Evolutionary conservation across 1,140 invertebrate genomes (phyloP), one percentile per base, ranked within the genome.

Genomic region (Epicauta chinensis): DNA sequence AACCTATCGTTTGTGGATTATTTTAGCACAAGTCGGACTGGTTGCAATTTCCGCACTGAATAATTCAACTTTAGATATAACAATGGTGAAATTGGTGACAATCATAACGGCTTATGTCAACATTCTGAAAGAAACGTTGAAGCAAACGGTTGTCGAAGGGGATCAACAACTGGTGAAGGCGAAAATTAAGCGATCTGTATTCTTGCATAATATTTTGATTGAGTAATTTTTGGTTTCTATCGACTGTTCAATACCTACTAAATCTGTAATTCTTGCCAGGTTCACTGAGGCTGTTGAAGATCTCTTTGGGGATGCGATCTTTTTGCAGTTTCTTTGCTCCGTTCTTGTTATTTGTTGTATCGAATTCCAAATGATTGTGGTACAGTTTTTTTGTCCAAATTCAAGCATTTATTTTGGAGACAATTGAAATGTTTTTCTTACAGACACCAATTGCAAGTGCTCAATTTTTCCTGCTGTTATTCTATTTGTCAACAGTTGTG

Each of bases 281-380:
- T 55, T 45, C 17, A 31, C 51, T 9, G 16, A 29, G 31, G 16
- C 47, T 15, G 44, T 62, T 42, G 57, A 65, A 30, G 23, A 39
- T 17, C 38, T 59, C 2, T 65, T 61, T 39, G 37, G 39, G 2
- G 49, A 55, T 35, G 60, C 60, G 13, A 47, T 65, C 32, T 57
- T 65, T 6, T 43, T 56, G 9, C 63, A 65, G 40, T 65, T 63
- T 51, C 13, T 45, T 9, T 55, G 51, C n/a, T 63, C 60, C 44
- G 48, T 56, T 42, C 12, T 59, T 7, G 58, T 61, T 36, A 64
- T 64, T 43, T 65, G 62, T 49, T 54, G 60, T 23, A 64, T 58
- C 9, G 54, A 54, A 50, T 62, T 62, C 46, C 54, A 62, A 44
- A 43, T 64, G 31, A 23, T 65, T 30, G 34, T 60, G 40, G 58